Base-by-base conservation (phyloP, 2,797 vertebrate species). In the Tympanoctomys barrerae region DNA sequence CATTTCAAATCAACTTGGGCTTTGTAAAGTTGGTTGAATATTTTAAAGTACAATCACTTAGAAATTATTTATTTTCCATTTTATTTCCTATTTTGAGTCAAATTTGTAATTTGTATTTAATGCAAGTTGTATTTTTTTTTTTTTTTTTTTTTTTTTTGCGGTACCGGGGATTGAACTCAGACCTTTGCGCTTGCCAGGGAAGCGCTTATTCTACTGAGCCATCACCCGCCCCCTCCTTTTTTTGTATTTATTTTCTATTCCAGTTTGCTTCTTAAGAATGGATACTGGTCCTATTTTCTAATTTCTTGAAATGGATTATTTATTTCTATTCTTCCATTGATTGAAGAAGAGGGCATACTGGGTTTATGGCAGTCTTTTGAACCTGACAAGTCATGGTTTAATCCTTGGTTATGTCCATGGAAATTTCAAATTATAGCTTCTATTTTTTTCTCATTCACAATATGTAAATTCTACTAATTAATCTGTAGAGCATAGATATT, bases 401-500 rank as follows among this genome's bases (percentile, higher is more conserved):
- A 62, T 3, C 36, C 39, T 49, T 24, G 0, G 5, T 19, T 36
- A 28, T 0, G 14, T 12, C 87, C 39, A 0, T 0, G 5, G 46
- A 11, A 52, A 5, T 26, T 10, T 36, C 18, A 1, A 0, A 31
- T 6, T 24, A 16, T 8, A 14, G 2, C 36, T 66, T 28, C 7
- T 10, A 49, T 28, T 52, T 28, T 21, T 9, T 62, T 31, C 42
- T 61, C 39, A 1, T 7, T n/a, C 0, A 19, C 28, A 2, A 10
- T 3, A 4, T 54, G 18, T 5, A 42, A 26, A 31, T 21, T 61
- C 16, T 7, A 2, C 19, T 57, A 18, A 4, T 10, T 33, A 9
- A 46, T 39, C 1, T 21, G 26, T 2, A n/a, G 12, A 5, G 1
- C 9, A 0, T 6, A 83, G 2, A 24, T 16, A 2, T 4, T 31